phyloP scores from a whole-genome alignment of 2,113 vertebrate species.

The Colistium nudipinnis region DNA sequence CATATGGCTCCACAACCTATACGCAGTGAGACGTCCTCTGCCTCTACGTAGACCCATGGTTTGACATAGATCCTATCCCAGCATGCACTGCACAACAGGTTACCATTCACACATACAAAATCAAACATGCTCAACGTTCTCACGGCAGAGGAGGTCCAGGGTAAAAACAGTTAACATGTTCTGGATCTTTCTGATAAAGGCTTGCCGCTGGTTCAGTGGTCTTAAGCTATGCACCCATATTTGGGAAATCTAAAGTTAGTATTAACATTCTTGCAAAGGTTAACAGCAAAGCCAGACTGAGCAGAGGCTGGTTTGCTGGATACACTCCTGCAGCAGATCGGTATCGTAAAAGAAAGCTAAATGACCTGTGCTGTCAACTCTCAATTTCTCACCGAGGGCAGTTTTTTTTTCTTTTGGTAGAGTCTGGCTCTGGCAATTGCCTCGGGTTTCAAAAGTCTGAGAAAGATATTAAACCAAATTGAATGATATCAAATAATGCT shows the following conservation, averaged over 20 bases:
- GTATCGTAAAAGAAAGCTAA: slow-evolving; percentile 61
- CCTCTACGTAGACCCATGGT: neutral
- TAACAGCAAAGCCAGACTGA: slow-evolving; percentile 72
- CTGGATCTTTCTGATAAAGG: slow-evolving; percentile 53
- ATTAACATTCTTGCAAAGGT: slow-evolving; percentile 36
- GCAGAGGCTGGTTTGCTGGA: slow-evolving; percentile 49
- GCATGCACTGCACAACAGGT: neutral
- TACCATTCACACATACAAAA: neutral
- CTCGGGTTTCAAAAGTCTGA: slow-evolving; percentile 48
- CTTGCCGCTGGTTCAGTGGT: slow-evolving; percentile 36
- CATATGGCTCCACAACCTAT: no score
- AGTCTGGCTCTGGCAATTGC: slow-evolving; percentile 43
- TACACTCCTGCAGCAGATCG: slow-evolving; percentile 53
- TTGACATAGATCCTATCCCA: slow-evolving; percentile 4
- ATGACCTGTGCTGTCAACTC: slow-evolving; percentile 61
- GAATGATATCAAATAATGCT: slow-evolving; percentile 67
- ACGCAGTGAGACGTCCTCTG: no score
- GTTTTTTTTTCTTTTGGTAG: slow-evolving; percentile 38
- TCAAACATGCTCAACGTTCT: no score
- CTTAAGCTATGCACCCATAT: slow-evolving; percentile 38
- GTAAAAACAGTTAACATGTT: slow-evolving; percentile 43
- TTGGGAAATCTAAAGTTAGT: slow-evolving; percentile 56
- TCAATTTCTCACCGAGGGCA: slow-evolving; percentile 55
- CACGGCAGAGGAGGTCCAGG: slow-evolving; percentile 49
- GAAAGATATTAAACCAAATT: slow-evolving; percentile 65